Evolutionary conservation across 1,140 invertebrate genomes (phyloP).

Genomic region (Heterodera schachtii): DNA sequence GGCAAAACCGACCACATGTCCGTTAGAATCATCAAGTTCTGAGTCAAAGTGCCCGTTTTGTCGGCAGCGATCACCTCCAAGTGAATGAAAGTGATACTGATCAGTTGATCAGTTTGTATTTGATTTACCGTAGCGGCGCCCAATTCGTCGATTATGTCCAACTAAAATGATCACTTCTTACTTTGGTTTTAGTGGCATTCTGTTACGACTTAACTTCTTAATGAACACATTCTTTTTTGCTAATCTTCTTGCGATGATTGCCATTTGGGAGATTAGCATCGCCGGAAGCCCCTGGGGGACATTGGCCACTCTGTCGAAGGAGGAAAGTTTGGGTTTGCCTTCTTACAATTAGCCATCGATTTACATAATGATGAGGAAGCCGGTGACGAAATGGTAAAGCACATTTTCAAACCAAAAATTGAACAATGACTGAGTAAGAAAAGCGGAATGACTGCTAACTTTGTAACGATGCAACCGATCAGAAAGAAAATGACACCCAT

Average conservation of each 20-base stretch:
- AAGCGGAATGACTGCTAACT: slow-evolving; percentile 24
- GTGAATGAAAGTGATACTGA: background rate
- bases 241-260: slow-evolving; percentile 97
- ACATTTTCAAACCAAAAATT: slow-evolving; percentile 58
- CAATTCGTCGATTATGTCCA: slow-evolving; percentile 97
- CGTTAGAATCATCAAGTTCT: slow-evolving; percentile 98
- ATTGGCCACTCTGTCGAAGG: slow-evolving; percentile 52
- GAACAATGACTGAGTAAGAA: background rate
- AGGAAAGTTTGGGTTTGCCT: background rate
- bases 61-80: slow-evolving; percentile 87
- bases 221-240: slow-evolving; percentile 95
- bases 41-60: slow-evolving; percentile 97
- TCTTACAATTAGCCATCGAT: background rate
- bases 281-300: slow-evolving; percentile 77
- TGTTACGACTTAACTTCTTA: slow-evolving; percentile 74
- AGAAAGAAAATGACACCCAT: slow-evolving; percentile 61
- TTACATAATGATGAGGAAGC: slow-evolving; percentile 62
- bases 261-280: slow-evolving; percentile 92
- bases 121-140: slow-evolving; percentile 80
- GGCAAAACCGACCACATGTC: slow-evolving; percentile 66
- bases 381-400: slow-evolving; percentile 63
- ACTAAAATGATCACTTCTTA: slow-evolving; percentile 46
- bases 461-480: slow-evolving; percentile 58
- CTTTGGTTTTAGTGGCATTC: background rate
- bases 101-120: background rate